Evolutionary conservation across 2,797 vertebrate species (phyloP).

Genomic region (Ciconia nigra): DNA sequence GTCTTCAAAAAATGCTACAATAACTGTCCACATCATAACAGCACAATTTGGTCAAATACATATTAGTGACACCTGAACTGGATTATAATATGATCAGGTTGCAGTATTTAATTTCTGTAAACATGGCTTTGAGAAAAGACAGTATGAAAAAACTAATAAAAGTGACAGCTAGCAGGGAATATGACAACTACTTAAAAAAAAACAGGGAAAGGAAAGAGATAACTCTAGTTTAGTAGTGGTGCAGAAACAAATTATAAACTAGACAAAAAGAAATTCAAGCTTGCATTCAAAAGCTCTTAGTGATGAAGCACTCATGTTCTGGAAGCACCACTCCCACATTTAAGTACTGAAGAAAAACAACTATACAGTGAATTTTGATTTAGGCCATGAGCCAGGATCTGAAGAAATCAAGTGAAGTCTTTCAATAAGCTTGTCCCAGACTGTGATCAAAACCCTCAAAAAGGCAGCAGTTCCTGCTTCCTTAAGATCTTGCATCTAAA

Average conservation of each 20-base stretch:
- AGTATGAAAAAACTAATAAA: not conserved
- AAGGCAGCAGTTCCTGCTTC: not conserved
- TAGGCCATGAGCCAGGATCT: not conserved
- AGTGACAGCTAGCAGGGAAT: not conserved
- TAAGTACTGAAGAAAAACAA: not conserved
- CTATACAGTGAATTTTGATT: not conserved
- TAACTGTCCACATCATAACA: not conserved
- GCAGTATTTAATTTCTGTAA: not conserved
- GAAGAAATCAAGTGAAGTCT: not conserved
- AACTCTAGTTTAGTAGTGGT: not conserved
- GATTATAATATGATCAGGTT: not conserved
- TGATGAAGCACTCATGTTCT: not conserved
- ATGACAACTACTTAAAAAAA: not conserved
- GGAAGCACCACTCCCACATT: not conserved
- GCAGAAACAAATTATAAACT: not conserved
- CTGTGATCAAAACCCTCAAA: not conserved
- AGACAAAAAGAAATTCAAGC: not conserved
- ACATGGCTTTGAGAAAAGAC: not conserved
- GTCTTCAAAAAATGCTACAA: not conserved
- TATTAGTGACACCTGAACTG: not conserved
- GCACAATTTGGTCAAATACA: not conserved
- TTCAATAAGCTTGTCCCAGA: not conserved
- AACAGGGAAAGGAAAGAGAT: not conserved
- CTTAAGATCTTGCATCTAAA: not conserved
- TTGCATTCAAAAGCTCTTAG: not conserved